Base-by-base conservation (phyloP, 2,113 vertebrate genomes). In the Kryptolebias marmoratus region DNA sequence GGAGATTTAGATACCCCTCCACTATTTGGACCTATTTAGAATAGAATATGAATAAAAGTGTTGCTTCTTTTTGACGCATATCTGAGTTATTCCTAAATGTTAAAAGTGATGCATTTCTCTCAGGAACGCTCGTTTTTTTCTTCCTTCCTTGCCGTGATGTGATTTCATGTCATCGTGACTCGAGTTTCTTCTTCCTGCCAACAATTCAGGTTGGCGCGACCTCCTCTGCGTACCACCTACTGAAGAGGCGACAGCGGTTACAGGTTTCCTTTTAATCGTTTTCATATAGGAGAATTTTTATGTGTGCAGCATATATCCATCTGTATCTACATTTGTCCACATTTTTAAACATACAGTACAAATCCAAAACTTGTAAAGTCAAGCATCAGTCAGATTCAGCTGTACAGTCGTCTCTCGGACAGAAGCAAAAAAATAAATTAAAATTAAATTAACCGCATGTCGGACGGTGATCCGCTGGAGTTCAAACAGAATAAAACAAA, bases 281-380 rank as follows among this genome's bases (percentile, higher is more conserved):
- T 86, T 81, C 28, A 84, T 85, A 89, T 83, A 84, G 77, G 69
- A 65, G 48, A 69, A 79, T 84, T 66, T 87, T 83, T 73, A 67
- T 79, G 81, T 90, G 77, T 86, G 87, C 82, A 83, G 57, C 87
- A 86, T 88, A 91, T 89, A 90, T 79, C 80, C 75, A 79, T 90
- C 82, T 89, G 75, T 90, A 90, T 90, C 84, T 91, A 91, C 89
- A 90, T 91, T 86, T 87, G 83, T 89, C 88, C 77, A 89, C 86
- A 81, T 89, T 56, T 90, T 88, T 84, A 90, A 64, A 78, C 56
- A 90, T 66, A 78, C 56, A 59, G 57, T 81, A 86, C 57, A 90
- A 87, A 89, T 71, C 68, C 72, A 71, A 73, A 22, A 67, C 81
- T 73, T 74, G 64, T 68, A 68, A 79, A 67, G 75, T 69, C 49